Percentiles rank a stretch among this genome's conserved stretches.
Conservation (phyloP, 2,113 vertebrate genomes). For the Lota lota region DNA sequence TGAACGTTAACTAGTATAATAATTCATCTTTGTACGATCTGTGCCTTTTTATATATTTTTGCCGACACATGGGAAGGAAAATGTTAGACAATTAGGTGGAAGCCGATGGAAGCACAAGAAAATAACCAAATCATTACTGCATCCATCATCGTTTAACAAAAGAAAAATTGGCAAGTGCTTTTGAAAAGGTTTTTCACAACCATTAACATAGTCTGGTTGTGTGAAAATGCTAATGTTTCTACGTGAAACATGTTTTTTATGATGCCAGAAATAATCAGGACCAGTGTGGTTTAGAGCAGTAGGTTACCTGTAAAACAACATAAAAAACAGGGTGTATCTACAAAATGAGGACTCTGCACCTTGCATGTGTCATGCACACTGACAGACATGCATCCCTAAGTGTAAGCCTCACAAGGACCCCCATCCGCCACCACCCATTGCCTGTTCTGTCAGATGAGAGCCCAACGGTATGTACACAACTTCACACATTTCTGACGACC, state of each 20-base stretch:
- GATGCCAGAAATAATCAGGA: slow-evolving; percentile 49
- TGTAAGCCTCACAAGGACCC: slow-evolving; percentile 57
- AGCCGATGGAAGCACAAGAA: no score
- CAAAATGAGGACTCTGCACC: slow-evolving; percentile 43
- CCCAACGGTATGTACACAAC: slow-evolving; percentile 59
- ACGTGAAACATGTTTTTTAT: slow-evolving; percentile 38
- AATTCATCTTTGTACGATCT: no score
- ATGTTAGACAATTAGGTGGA: no score
- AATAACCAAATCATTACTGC: slow-evolving; percentile 16
- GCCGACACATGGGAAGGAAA: no score
- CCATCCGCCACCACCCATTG: background rate
- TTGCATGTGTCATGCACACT: slow-evolving; percentile 61
- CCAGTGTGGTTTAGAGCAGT: slow-evolving; percentile 40
- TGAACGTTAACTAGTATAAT: no score
- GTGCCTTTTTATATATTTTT: no score
- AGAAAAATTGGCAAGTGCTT: slow-evolving; percentile 55
- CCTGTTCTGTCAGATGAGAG: slow-evolving; percentile 26
- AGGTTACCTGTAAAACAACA: slow-evolving; percentile 49
- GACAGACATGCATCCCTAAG: slow-evolving; percentile 68
- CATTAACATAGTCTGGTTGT: slow-evolving; percentile 9
- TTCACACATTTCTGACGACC: slow-evolving; percentile 24
- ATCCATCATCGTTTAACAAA: slow-evolving; percentile 40
- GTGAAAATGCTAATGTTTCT: slow-evolving; percentile 41
- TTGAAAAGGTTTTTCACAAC: slow-evolving; percentile 41
- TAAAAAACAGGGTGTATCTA: slow-evolving; percentile 47